Evolutionary conservation across 2,888 invertebrate genomes (phyloP).

Genomic region (Machimus rusticus): DNA sequence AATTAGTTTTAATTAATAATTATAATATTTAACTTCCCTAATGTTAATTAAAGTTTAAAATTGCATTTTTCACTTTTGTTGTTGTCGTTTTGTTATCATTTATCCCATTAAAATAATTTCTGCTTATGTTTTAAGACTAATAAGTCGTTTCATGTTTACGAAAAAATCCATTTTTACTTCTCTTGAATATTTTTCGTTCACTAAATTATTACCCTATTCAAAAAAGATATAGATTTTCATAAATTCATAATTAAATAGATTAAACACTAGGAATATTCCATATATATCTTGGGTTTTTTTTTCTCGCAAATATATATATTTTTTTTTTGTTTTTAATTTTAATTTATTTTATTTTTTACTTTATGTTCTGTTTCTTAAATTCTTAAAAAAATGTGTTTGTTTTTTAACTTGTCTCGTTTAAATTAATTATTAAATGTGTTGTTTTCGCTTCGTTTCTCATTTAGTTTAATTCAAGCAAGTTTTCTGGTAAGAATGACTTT

Average conservation of each 20-base stretch:
- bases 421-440: not conserved
- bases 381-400: constrained; percentile 13
- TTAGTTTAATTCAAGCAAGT: constrained; percentile 87
- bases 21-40: not conserved
- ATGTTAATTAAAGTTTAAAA: constrained; percentile 18
- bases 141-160: constrained; percentile 24
- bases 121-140: constrained; percentile 27
- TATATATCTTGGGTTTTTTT: constrained; percentile 18
- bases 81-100: not conserved
- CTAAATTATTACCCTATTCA: constrained; percentile 1
- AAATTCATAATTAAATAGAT: constrained; percentile 24
- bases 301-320: not conserved
- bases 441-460: not conserved
- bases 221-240: constrained; percentile 13
- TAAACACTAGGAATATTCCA: constrained; percentile 36
- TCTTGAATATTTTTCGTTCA: not conserved
- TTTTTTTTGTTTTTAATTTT: not conserved
- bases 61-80: constrained; percentile 13
- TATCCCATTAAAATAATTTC: constrained; percentile 3
- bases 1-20: not conserved
- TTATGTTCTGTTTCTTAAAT: not conserved
- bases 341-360: not conserved
- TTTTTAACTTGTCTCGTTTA: not conserved
- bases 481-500: constrained; percentile 87
- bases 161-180: not conserved